These are phyloP conservation scores for Chiroxiphia lanceolata DNA, from an alignment of 2,797 vertebrate species.

Conservation along the genomic window DNA sequence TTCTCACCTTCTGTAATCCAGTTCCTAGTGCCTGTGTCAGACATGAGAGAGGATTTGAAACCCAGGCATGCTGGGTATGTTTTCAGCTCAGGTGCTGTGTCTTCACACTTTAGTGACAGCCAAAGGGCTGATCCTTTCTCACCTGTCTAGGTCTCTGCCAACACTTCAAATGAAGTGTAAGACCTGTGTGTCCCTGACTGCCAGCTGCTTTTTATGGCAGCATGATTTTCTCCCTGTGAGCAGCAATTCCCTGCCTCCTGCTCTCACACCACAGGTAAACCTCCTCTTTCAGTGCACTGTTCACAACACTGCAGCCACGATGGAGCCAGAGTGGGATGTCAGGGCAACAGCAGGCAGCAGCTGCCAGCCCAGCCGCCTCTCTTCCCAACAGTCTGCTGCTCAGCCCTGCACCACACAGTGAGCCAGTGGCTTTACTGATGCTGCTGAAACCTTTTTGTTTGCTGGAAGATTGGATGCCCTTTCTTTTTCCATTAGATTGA, in stretches of 20 bases:
- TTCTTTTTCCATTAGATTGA: background rate
- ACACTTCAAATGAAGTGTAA: background rate
- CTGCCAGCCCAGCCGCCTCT: background rate
- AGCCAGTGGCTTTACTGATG: background rate
- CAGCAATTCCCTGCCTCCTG: background rate
- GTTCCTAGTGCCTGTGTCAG: fast-evolving
- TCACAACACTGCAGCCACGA: fast-evolving
- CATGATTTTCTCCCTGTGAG: background rate
- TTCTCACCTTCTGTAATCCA: background rate
- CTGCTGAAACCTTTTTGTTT: background rate
- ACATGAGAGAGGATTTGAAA: background rate
- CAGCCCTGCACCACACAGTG: fast-evolving
- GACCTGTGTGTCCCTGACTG: background rate
- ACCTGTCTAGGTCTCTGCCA: background rate
- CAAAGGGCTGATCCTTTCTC: background rate
- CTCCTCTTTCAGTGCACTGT: background rate
- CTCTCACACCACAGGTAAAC: background rate
- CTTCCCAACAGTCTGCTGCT: background rate
- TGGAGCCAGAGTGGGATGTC: background rate
- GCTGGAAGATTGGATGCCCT: background rate
- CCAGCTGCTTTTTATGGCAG: background rate
- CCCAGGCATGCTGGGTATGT: background rate
- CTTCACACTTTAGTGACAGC: background rate
- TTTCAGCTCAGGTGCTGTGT: background rate
- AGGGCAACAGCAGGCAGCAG: background rate